These are phyloP conservation scores for Zosterops lateralis DNA, from an alignment of 2,113 vertebrate species.

Conservation along the genomic window DNA sequence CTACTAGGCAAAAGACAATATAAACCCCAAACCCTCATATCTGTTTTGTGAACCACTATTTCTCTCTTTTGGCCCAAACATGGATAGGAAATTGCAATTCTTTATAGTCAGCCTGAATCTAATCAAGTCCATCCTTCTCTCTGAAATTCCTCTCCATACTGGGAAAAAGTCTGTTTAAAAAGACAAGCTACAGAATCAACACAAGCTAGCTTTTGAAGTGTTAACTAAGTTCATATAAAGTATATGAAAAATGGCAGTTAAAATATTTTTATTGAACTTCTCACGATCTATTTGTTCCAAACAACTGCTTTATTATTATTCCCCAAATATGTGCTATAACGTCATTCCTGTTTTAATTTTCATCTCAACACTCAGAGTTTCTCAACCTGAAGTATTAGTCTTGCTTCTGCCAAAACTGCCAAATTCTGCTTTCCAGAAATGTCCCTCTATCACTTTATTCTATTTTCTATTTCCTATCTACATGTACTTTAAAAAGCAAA, in stretches of 20 bases:
- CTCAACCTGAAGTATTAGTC: neutral
- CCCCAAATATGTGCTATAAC: rapidly evolving
- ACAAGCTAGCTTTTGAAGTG: neutral
- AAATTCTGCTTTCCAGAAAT: neutral
- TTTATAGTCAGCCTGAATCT: neutral
- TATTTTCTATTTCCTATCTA: neutral
- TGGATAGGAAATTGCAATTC: neutral
- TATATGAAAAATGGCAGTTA: neutral
- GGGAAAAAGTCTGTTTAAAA: neutral
- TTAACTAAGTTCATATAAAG: neutral
- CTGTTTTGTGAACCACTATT: neutral
- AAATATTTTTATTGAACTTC: neutral
- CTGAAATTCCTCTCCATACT: neutral
- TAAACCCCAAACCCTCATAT: rapidly evolving
- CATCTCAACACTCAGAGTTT: neutral
- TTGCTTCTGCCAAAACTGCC: neutral
- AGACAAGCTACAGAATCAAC: neutral
- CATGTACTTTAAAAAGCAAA: rapidly evolving
- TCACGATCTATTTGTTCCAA: neutral
- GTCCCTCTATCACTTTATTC: neutral
- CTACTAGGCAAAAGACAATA: neutral
- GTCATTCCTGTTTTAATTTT: neutral
- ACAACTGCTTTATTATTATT: neutral
- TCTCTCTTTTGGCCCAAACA: neutral
- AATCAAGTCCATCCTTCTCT: neutral